Evolutionary conservation across 2,797 vertebrate genomes (phyloP), one percentile per base, ranked within the genome.

Genomic region (Echeneis naucrates): DNA sequence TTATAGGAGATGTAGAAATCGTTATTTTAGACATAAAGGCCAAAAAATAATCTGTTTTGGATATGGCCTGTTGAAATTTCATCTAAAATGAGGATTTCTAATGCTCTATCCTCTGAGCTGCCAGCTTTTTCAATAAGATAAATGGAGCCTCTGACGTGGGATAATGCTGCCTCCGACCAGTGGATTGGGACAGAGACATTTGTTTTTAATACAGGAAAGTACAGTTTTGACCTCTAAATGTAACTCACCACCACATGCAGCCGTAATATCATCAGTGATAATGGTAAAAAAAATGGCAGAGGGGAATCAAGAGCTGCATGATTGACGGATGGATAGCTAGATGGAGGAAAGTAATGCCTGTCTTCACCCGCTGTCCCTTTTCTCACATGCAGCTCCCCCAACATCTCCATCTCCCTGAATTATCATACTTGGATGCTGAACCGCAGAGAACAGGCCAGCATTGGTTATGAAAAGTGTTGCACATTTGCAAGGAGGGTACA

Each of bases 161-260:
- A 77, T 78, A 83, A 89, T 80, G 86, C 78, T 35, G 77, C 80
- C 61, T 76, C 58, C 79, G 87, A 90, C 79, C 86, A 83, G 68
- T 21, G 48, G 57, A 58, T 87, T 32, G 44, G 78, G 68, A 55
- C 75, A 68, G 61, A 79, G 85, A 85, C 76, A 91, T 88, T 71
- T 85, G 85, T 78, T 92, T 89, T 88, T 88, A 88, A 89, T 89
- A 77, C 47, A 45, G 77, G 75, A 80, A 87, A 89, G 88, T 83
- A 80, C 35, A 83, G 80, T 82, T 88, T 78, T 91, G 91, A 92
- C 91, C 91, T 91, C 89, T 68, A 88, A 88, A 84, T 88, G 88
- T 77, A 87, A 83, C 82, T 73, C 66, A 0, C 85, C 87, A 83
- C 86, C 66, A 78, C 85, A 59, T 85, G 80, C 87, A 38, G 80